phyloP scores from a whole-genome alignment of 92 coral and sea anemone genomes.

The Plumapathes pennacea region DNA sequence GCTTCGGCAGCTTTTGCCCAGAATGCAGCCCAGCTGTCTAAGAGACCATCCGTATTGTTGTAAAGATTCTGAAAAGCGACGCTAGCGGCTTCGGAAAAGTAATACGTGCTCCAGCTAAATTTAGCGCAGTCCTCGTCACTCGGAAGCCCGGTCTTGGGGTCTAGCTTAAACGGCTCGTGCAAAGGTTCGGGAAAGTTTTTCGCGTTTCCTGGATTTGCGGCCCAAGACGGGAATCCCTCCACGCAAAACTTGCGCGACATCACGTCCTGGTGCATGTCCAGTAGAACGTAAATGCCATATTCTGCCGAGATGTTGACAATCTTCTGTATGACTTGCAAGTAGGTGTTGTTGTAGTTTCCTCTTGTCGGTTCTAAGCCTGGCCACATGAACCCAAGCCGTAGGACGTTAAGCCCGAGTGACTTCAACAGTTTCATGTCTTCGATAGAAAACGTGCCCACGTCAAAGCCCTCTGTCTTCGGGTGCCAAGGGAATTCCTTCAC shows the following conservation, averaged over 20 bases:
- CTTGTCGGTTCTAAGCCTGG: slow-evolving; percentile 88
- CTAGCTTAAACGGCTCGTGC: slow-evolving; percentile 73
- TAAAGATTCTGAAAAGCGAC: slow-evolving; percentile 91
- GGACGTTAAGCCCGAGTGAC: slow-evolving; percentile 89
- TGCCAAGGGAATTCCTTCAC: slow-evolving; percentile 95
- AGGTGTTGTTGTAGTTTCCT: slow-evolving; percentile 85
- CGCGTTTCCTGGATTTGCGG: slow-evolving; percentile 78
- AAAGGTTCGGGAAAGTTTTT: slow-evolving; percentile 83
- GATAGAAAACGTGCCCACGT: slow-evolving; percentile 78
- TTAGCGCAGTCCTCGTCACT: slow-evolving; percentile 79
- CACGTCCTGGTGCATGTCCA: slow-evolving; percentile 98
- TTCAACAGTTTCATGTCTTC: slow-evolving; percentile 89
- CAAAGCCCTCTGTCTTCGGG: slow-evolving; percentile 80
- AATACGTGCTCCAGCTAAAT: slow-evolving; percentile 80
- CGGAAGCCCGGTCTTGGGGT: slow-evolving; percentile 84
- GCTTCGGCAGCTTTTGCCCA: slow-evolving; percentile 89
- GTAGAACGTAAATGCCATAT: slow-evolving; percentile 83
- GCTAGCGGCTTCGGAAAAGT: slow-evolving; percentile 84
- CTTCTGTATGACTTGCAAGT: slow-evolving; percentile 67
- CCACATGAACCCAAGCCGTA: slow-evolving; percentile 97
- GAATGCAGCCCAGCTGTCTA: slow-evolving; percentile 90
- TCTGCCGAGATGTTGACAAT: slow-evolving; percentile 76
- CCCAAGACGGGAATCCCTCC: slow-evolving; percentile 96
- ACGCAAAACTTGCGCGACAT: slow-evolving; percentile 90
- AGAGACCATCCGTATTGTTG: slow-evolving; percentile 80